phyloP scores from a whole-genome alignment of 2,888 invertebrate species.

The Ypsolopha sequella region DNA sequence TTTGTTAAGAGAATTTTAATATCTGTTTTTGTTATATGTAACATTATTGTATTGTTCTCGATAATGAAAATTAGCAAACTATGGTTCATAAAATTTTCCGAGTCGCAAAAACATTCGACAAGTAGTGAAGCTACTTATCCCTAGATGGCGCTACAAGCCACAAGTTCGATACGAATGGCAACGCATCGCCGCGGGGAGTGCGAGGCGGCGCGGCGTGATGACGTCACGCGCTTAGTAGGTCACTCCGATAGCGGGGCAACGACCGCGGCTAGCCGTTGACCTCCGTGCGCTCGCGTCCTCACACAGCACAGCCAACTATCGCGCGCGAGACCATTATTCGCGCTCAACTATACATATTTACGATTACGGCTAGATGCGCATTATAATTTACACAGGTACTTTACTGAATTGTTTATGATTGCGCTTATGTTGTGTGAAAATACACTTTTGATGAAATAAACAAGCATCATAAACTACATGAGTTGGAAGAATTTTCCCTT shows the following conservation, averaged over 20 bases:
- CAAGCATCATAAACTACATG: neutral
- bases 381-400: neutral
- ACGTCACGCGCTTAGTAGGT: conserved; percentile 72
- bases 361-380: neutral
- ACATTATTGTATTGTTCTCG: too few species aligned
- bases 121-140: conserved; percentile 32
- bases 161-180: conserved; percentile 38
- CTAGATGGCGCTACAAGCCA: conserved; percentile 54
- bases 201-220: conserved; percentile 38
- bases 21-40: too few species aligned
- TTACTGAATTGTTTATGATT: neutral
- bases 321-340: conserved; percentile 8
- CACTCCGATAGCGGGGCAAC: conserved; percentile 72
- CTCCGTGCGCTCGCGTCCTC: conserved; percentile 65
- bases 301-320: conserved; percentile 8
- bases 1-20: too few species aligned
- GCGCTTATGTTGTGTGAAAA: neutral
- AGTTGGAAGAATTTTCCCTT: neutral
- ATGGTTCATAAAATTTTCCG: too few species aligned
- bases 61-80: too few species aligned
- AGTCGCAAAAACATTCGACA: too few species aligned
- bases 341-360: neutral
- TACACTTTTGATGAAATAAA: neutral
- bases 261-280: conserved; percentile 73
- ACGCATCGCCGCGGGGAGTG: conserved; percentile 4